A percentile compares a stretch with the other conserved stretches of the same genome.
These are phyloP conservation scores for Saxicola maurus DNA, from an alignment of 2,797 vertebrate genomes.

Conservation along the genomic window DNA sequence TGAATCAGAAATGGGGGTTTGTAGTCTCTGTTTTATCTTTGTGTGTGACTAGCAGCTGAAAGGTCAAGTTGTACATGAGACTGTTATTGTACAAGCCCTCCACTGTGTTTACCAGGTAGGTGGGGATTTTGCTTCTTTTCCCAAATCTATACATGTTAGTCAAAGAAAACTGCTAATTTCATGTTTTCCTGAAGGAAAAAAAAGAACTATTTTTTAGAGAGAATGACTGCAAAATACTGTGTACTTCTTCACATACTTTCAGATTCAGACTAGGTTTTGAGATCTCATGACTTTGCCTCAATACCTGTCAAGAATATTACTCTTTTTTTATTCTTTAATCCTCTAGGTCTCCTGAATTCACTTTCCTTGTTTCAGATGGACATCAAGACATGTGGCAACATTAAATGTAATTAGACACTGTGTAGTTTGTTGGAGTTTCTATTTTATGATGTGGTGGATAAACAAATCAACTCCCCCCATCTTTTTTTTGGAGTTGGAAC, in stretches of 20 bases:
- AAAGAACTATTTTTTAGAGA: neutral
- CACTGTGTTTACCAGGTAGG: neutral
- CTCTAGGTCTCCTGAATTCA: neutral
- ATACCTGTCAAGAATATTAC: neutral
- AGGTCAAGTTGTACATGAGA: neutral
- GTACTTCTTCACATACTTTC: neutral
- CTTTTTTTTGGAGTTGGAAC: neutral
- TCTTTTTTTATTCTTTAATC: neutral
- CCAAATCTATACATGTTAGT: neutral
- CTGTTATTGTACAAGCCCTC: neutral
- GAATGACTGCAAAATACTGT: neutral
- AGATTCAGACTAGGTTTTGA: neutral
- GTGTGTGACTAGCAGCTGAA: neutral
- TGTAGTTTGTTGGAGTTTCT: neutral
- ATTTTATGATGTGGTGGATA: neutral
- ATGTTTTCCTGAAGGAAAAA: neutral
- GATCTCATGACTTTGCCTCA: neutral
- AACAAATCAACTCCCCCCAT: fast-evolving
- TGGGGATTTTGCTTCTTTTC: neutral
- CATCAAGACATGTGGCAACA: neutral
- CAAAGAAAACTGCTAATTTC: neutral
- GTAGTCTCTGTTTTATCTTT: neutral
- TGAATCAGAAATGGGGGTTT: neutral
- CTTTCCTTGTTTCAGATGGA: neutral
- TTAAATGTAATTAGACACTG: neutral